Percentiles rank a stretch among this genome's conserved stretches.
Conservation (phyloP, 2,888 invertebrate species). For the Elysia crispata region DNA sequence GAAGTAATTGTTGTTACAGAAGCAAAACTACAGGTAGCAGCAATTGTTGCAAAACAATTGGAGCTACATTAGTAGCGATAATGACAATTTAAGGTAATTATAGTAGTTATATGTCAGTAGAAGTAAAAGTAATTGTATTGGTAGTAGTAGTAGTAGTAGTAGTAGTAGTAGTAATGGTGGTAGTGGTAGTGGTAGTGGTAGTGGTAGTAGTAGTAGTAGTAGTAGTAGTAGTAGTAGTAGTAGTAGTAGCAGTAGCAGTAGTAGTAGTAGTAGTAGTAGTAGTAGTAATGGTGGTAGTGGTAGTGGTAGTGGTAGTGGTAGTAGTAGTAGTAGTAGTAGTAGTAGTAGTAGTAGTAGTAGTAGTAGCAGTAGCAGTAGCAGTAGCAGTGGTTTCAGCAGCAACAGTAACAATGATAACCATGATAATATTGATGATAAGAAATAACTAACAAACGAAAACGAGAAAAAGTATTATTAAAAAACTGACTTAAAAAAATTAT, state of each 20-base stretch:
- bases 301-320: not conserved
- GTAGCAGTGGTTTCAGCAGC: too few relatives aligned
- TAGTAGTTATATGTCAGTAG: too few relatives aligned
- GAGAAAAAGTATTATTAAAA: too few relatives aligned
- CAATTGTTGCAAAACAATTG: too few relatives aligned
- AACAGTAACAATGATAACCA: too few relatives aligned
- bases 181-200: not conserved
- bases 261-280: slow-evolving; percentile 13
- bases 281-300: not conserved
- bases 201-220: slow-evolving; percentile 19
- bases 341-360: slow-evolving; percentile 2
- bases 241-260: slow-evolving; percentile 21
- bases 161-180: not conserved
- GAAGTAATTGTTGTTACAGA: too few relatives aligned
- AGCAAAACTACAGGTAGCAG: too few relatives aligned
- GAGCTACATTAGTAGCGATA: too few relatives aligned
- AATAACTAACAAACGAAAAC: not conserved
- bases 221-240: slow-evolving; percentile 1
- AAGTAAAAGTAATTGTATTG: not conserved
- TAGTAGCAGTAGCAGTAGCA: slow-evolving; percentile 13
- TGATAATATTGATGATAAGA: too few relatives aligned
- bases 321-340: slow-evolving; percentile 1
- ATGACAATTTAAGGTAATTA: too few relatives aligned
- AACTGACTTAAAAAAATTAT: too few relatives aligned
- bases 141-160: not conserved